Percentiles rank a stretch among this genome's conserved stretches.
These are phyloP conservation scores for Chelon labrosus DNA, from an alignment of 2,797 vertebrate genomes.

Conservation along the genomic window DNA sequence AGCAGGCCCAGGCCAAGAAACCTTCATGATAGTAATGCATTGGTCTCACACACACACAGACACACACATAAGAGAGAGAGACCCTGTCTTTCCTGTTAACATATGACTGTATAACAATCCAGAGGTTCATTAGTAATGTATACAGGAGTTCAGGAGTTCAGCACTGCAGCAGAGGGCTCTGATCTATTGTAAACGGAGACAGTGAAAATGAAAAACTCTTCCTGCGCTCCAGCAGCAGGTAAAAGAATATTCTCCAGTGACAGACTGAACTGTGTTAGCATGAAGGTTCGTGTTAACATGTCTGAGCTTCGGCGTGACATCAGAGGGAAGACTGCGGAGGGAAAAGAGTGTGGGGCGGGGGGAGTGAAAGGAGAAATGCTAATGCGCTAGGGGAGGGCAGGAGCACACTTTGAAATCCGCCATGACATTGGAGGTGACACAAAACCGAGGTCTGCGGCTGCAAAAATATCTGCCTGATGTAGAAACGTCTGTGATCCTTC, in stretches of 20 bases:
- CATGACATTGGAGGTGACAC: slow-evolving; percentile 70
- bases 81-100: slow-evolving; percentile 65
- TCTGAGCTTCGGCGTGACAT: slow-evolving; percentile 68
- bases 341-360: slow-evolving; percentile 21
- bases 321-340: slow-evolving; percentile 60
- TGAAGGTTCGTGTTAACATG: slow-evolving; percentile 71
- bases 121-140: slow-evolving; percentile 72
- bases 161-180: slow-evolving; percentile 55
- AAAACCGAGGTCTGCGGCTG: slow-evolving; percentile 57
- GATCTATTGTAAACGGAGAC: slow-evolving; percentile 72
- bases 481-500: slow-evolving; percentile 46
- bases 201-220: slow-evolving; percentile 59
- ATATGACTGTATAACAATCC: slow-evolving; percentile 65
- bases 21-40: slow-evolving; percentile 62
- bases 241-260: slow-evolving; percentile 68
- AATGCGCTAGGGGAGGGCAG: slow-evolving; percentile 64
- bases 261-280: slow-evolving; percentile 57
- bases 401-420: slow-evolving; percentile 68
- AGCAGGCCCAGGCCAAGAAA: slow-evolving; percentile 68
- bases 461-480: slow-evolving; percentile 58
- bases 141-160: slow-evolving; percentile 73
- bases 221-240: slow-evolving; percentile 54
- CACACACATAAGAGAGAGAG: slow-evolving; percentile 29
- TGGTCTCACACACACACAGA: slow-evolving; percentile 41
- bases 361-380: slow-evolving; percentile 52